These are phyloP conservation scores for Anthrax anthrax DNA, from an alignment of 2,888 invertebrate species.

Conservation along the genomic window DNA sequence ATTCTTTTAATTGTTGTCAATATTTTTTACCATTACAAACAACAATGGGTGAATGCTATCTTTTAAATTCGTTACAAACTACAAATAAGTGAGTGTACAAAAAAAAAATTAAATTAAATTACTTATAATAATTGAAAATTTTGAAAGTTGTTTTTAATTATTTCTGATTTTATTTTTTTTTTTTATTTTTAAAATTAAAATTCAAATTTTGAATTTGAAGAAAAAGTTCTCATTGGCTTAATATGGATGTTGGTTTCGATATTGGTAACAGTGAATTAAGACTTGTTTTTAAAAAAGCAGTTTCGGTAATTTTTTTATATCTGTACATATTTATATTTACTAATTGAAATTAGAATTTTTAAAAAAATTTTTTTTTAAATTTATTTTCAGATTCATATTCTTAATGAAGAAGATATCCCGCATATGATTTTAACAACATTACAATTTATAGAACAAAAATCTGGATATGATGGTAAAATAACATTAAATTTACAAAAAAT, in stretches of 20 bases:
- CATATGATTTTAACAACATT: slow-evolving; percentile 17
- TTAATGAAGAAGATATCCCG: slow-evolving; percentile 29
- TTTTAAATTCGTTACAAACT: slow-evolving; percentile 46
- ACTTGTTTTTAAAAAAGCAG: slow-evolving; percentile 13
- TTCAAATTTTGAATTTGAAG: too few relatives aligned
- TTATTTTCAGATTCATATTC: slow-evolving; percentile 16
- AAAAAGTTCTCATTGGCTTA: slow-evolving; percentile 20
- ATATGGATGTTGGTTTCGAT: slow-evolving; percentile 19
- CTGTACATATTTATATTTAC: too few relatives aligned
- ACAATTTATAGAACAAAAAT: slow-evolving; percentile 7
- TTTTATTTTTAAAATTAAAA: too few relatives aligned
- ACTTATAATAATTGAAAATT: too few relatives aligned
- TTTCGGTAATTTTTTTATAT: slow-evolving; percentile 12
- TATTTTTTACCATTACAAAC: slow-evolving; percentile 45
- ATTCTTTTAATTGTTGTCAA: slow-evolving; percentile 44
- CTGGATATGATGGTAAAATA: slow-evolving; percentile 11
- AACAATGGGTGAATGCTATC: slow-evolving; percentile 44
- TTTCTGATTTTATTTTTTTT: not conserved
- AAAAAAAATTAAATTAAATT: too few relatives aligned
- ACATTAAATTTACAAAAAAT: slow-evolving; percentile 40
- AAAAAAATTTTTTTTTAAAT: not conserved
- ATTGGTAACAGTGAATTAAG: slow-evolving; percentile 17
- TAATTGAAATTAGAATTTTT: too few relatives aligned
- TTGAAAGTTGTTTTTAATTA: not conserved
- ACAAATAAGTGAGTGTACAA: slow-evolving; percentile 30